A percentile compares a stretch with the other conserved stretches of the same genome.
Conservation (phyloP, 2,888 invertebrate species). For the Diplolepis rosae region DNA sequence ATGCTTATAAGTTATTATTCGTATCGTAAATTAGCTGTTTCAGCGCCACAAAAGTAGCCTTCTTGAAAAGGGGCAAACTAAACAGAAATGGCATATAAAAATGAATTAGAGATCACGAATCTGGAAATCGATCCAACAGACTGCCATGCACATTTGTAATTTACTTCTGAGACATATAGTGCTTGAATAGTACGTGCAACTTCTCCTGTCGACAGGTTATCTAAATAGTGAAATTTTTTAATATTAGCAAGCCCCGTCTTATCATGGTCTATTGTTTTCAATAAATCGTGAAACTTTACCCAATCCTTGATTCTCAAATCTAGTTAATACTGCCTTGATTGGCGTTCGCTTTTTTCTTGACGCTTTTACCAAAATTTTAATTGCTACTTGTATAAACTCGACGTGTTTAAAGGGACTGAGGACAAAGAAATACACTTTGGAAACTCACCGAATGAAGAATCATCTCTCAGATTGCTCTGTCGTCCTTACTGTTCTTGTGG, state of each 20-base stretch:
- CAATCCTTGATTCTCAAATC: too few species aligned
- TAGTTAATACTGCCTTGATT: too few species aligned
- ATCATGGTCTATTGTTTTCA: neutral
- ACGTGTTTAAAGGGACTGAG: too few species aligned
- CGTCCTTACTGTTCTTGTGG: too few species aligned
- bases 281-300: slow-evolving; percentile 23
- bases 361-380: too few species aligned
- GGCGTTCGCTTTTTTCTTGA: too few species aligned
- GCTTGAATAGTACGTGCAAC: slow-evolving; percentile 5
- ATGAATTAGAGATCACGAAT: neutral
- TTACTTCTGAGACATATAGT: neutral
- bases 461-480: too few species aligned
- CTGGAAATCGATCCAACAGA: neutral
- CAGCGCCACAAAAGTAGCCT: neutral
- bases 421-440: too few species aligned
- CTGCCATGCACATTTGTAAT: slow-evolving; percentile 27
- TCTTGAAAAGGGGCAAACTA: neutral
- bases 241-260: neutral
- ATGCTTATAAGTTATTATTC: neutral
- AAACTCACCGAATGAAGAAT: too few species aligned
- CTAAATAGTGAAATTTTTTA: slow-evolving; percentile 33
- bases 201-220: neutral
- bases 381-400: too few species aligned
- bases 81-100: neutral
- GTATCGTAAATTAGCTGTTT: neutral